Evolutionary conservation across 2,113 vertebrate species (phyloP), one percentile per base, ranked within the genome.

Genomic region (Leiothrix lutea): DNA sequence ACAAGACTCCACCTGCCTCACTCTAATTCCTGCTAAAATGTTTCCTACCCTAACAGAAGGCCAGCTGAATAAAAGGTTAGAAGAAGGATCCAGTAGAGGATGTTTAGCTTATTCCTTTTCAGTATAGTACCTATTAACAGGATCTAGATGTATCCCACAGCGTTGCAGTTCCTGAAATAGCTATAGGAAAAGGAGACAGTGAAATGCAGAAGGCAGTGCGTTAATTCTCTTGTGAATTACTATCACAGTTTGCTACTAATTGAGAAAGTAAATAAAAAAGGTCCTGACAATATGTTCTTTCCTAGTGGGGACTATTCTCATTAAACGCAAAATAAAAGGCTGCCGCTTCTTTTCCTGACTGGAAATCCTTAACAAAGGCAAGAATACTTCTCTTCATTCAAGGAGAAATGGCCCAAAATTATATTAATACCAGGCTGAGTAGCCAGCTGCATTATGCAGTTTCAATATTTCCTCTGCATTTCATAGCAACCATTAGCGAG

Each of bases 231-330:
- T 94, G 89, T 96, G 98, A 97, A 97, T 97, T 97, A 94, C 96
- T 94, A 97, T 97, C 92, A 96, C 93, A 97, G 97, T 97, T 98
- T 97, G 93, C 96, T 95, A 93, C 95, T 98, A 97, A 97, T 97
- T 98, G 97, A 96, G 96, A 98, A 98, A 96, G 96, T 96, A 97
- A 96, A 98, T 96, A 97, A 97, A 97, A 96, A 94, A 85, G 88
- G 93, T 95, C 93, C 67, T 96, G 96, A 97, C 95, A 98, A 90
- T 93, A 94, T 93, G 89, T 73, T 97, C 57, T 97, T 80, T 97
- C 96, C 88, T 91, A 83, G 80, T 66, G 66, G 87, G 58, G 90
- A 90, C 85, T 95, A 94, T 81, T 96, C 92, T 98, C 94, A 94
- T 92, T 91, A 95, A 95, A 97, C 86, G 92, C 35, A 85, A 95